These are phyloP conservation scores for Chloroceryle amazona DNA, from an alignment of 2,797 vertebrate genomes.

Conservation along the genomic window DNA sequence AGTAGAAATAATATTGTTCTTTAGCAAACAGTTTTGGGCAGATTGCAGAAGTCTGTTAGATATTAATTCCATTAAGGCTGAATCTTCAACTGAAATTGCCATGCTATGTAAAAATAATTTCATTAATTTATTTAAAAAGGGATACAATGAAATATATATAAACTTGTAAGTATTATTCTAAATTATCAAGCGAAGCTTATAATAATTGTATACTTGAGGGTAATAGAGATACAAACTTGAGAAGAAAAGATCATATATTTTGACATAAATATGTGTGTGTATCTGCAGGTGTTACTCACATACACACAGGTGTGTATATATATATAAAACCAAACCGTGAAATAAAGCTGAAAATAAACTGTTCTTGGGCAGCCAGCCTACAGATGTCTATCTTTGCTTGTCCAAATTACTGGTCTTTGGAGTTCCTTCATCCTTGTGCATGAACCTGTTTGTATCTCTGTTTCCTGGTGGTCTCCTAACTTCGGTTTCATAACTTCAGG, in stretches of 20 bases:
- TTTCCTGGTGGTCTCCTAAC: background rate
- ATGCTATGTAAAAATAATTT: background rate
- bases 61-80: slow-evolving; percentile 5
- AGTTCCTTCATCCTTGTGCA: background rate
- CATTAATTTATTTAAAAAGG: background rate
- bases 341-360: background rate
- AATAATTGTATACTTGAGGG: background rate
- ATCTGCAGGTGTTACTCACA: background rate
- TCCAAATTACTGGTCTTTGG: background rate
- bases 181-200: background rate
- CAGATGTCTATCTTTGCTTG: background rate
- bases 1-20: background rate
- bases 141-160: background rate
- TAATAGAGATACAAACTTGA: background rate
- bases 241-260: background rate
- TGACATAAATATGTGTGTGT: background rate
- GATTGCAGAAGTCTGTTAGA: slow-evolving; percentile 24
- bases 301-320: too few species aligned
- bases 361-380: background rate
- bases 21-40: slow-evolving; percentile 2
- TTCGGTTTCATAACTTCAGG: background rate
- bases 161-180: background rate
- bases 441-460: background rate
- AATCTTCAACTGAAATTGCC: background rate
- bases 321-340: background rate